These are phyloP conservation scores for Synergus japonicus DNA, from an alignment of 2,888 invertebrate species.

Conservation along the genomic window DNA sequence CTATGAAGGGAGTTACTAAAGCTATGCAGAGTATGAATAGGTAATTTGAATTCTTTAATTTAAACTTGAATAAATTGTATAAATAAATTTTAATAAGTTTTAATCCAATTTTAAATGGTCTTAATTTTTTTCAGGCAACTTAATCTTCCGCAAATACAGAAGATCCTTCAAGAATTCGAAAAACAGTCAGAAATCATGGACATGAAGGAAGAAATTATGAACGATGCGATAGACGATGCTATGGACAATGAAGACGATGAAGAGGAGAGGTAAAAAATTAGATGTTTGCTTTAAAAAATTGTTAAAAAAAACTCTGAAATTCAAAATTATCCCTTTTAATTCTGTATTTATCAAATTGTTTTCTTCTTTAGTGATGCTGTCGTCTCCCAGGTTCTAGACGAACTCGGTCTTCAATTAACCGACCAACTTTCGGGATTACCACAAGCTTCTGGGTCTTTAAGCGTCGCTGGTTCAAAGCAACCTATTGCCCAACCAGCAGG, in stretches of 20 bases:
- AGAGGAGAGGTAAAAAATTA: conserved; percentile 89
- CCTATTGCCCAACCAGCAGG: conserved; percentile 81
- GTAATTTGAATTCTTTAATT: conserved; percentile 56
- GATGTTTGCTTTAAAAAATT: conserved; percentile 9
- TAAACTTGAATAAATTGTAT: conserved; percentile 22
- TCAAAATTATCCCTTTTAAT: conserved; percentile 11
- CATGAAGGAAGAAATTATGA: conserved; percentile 99
- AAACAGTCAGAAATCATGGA: conserved; percentile 99
- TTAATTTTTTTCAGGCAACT: conserved; percentile 81
- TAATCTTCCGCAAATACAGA: conserved; percentile 99
- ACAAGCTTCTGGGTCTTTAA: conserved; percentile 81
- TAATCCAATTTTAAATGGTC: conserved; percentile 5
- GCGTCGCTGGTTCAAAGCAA: conserved; percentile 81
- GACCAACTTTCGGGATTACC: conserved; percentile 96
- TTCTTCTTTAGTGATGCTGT: conserved; percentile 88
- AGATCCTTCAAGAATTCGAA: conserved; percentile 98
- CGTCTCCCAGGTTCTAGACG: conserved; percentile 97
- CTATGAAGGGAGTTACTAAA: conserved; percentile 98
- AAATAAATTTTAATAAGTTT: conserved; percentile 17
- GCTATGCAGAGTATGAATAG: conserved; percentile 99
- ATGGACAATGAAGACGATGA: conserved; percentile 99
- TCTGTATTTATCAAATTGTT: conserved; percentile 1
- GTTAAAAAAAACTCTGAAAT: neutral
- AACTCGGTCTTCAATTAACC: conserved; percentile 95
- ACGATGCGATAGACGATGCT: conserved; percentile 99